Evolutionary conservation across 2,888 invertebrate species (phyloP), one percentile per base, ranked within the genome.

Genomic region (Hypomecis atomaria): DNA sequence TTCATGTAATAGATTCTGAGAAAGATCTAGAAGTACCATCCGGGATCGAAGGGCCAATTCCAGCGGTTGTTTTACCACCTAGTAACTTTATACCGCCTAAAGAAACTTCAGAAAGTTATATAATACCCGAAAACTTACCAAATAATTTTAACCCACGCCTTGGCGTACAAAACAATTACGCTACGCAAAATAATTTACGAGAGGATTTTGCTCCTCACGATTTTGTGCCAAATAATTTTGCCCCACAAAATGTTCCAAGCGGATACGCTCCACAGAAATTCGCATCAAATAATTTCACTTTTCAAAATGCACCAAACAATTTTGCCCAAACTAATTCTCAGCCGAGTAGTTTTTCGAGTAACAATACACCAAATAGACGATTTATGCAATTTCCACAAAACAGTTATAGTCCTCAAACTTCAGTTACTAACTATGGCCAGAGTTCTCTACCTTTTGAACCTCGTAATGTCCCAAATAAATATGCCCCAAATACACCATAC

Each of bases 11-110:
- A 67, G 86, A 93, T 66, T 76, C 86, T 0, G 92, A 91, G 1
- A 87, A 82, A 66, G 93, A 94, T 76, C 76, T 93, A 59, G 93
- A 93, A 45, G 87, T 92, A 0, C 94, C 94, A 0, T 72, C 82
- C 0, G 93, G 93, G 0, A 47, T 90, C 0, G 93, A 93, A 77
- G 93, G 93, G 0, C 92, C 92, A 0, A 71, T 88, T 0, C 90
- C 93, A 0, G 77, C 83, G 0, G 70, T 86, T 2, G 86, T 87
- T 0, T 67, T 89, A 37, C 93, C 93, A 0, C 93, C 93, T 1
- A 75, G 78, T 0, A 77, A 81, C 59, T 88, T 81, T 38, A 48
- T 59, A 11, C 55, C 54, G 13, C 49, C 52, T 9, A 60, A 58
- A 7, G 23, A 57, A 8, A 45, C 65, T n/a, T 37, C 37, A 6